Base-by-base conservation (phyloP, 2,797 vertebrate species). In the Nyctibius grandis region DNA sequence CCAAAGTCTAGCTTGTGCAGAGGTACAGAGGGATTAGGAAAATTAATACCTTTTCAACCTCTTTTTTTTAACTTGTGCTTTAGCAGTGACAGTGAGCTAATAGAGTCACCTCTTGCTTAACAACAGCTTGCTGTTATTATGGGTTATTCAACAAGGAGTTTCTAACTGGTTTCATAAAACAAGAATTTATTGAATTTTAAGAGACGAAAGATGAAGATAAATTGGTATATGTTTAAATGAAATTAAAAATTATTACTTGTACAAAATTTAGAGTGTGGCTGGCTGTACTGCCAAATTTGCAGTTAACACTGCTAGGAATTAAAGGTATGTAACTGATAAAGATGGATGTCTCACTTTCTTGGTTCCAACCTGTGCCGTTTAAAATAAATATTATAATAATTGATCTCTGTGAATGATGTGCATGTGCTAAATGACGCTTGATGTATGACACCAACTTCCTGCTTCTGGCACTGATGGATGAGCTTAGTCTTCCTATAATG, bases 381-480 rank as follows among this genome's bases (percentile, higher is more conserved):
- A 96, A 97, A 97, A 96, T 94, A 97, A 98, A 97, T 97, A 97
- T 93, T 97, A 93, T 90, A 96, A 97, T 97, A 97, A 98, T 97
- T 97, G 96, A 97, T 97, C 76, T 93, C 88, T 90, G 83, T 79
- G 88, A 97, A 95, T 97, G 96, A 98, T 95, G 72, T 96, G 86
- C 38, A 88, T 93, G 88, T 93, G 91, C 48, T 96, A 93, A 97
- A 96, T 88, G 91, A 79, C 0, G 0, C 45, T 95, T 97, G 96
- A 97, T 97, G 33, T 89, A 96, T 95, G 77, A 82, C 63, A 91
- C 45, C 22, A 74, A 50, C 94, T 97, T 97, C 90, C 89, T 91
- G 40, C 48, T 87, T 75, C 69, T 94, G 95, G 76, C 93, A 95
- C 65, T 96, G 97, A 97, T 80, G 70, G 81, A 97, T 97, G 91